Base-by-base conservation (phyloP, 1,140 invertebrate genomes). In the Xylocopa sonorina region DNA sequence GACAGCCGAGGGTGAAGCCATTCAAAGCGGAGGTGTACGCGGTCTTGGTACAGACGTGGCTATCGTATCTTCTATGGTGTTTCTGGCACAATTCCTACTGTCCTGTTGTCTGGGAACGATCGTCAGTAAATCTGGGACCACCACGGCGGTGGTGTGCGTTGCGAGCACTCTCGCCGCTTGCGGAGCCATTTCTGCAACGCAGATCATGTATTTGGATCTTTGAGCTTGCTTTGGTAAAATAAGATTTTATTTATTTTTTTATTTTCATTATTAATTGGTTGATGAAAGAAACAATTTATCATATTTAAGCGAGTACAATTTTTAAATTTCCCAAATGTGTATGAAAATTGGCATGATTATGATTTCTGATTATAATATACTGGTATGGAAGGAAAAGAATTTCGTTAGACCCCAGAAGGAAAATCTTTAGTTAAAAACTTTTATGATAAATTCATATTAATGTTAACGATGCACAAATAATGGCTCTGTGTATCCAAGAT, bases 1-100 rank as follows among this genome's bases (percentile, higher is more conserved):
- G 55, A 94, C 90, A 82, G 92, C 87, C 80, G 94, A 91, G 66
- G 95, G 91, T 55, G 93, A 92, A 88, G 92, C 86, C 27, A 94
- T 93, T 78, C 85, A 89, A 51, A 90, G 88, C 55, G 89, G 85
- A 72, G 94, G 95, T 80, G 93, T 96, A 1, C 95, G 98, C 18
- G 98, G 98, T 2, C 93, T 99, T 12, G 98, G 98, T 2, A 99
- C 98, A 0, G 98, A 99, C 89, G 95, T 99, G 0, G 98, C 98
- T 1, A 96, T 99, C 72, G 96, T 99, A 29, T 98, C 97, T 82
- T 97, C 96, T 84, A 99, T 98, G 97, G 98, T 99, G 2, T 99
- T 99, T 92, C 93, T 99, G 53, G 98, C 98, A 0, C 98, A 99
- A 92, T 98, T 99, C 84, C 93, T 97, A 14, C 93, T 99, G 4